A percentile compares a stretch with the other conserved stretches of the same genome.
Conservation (phyloP, 2,113 vertebrate species). For the Micromys minutus region DNA sequence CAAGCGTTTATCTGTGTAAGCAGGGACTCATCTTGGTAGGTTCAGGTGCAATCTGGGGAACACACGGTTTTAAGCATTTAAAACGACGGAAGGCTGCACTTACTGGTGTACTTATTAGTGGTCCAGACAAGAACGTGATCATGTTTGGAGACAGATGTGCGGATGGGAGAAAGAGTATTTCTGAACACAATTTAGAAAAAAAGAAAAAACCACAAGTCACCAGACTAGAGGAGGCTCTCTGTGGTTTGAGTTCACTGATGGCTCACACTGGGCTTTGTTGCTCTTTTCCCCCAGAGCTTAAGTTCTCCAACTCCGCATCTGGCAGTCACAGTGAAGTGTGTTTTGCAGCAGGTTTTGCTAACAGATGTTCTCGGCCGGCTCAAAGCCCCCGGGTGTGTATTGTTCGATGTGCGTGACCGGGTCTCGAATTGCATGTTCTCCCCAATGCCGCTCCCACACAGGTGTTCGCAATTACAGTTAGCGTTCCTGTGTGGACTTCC, state of each 20-base stretch:
- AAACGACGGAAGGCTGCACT: slow-evolving; percentile 55
- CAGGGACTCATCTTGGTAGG: not conserved
- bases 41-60: slow-evolving; percentile 60
- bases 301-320: slow-evolving; percentile 44
- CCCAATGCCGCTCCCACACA: slow-evolving; percentile 11
- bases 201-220: too few species aligned
- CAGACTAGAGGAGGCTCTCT: not conserved
- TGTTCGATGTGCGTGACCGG: not conserved
- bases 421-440: slow-evolving; percentile 26
- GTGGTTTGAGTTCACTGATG: not conserved
- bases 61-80: slow-evolving; percentile 53
- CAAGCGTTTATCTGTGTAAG: slow-evolving; percentile 37
- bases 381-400: slow-evolving; percentile 16
- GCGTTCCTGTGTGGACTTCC: slow-evolving; percentile 2
- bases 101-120: slow-evolving; percentile 43
- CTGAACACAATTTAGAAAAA: not conserved
- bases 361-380: slow-evolving; percentile 69
- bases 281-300: slow-evolving; percentile 31
- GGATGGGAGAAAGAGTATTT: not conserved
- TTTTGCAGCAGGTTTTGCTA: slow-evolving; percentile 56
- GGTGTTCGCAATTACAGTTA: slow-evolving; percentile 74
- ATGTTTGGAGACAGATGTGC: slow-evolving; percentile 26
- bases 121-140: slow-evolving; percentile 26
- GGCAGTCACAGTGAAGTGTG: slow-evolving; percentile 31
- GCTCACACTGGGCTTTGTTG: slow-evolving; percentile 3